phyloP scores from a whole-genome alignment of 2,113 vertebrate species.

The Xiphophorus couchianus region DNA sequence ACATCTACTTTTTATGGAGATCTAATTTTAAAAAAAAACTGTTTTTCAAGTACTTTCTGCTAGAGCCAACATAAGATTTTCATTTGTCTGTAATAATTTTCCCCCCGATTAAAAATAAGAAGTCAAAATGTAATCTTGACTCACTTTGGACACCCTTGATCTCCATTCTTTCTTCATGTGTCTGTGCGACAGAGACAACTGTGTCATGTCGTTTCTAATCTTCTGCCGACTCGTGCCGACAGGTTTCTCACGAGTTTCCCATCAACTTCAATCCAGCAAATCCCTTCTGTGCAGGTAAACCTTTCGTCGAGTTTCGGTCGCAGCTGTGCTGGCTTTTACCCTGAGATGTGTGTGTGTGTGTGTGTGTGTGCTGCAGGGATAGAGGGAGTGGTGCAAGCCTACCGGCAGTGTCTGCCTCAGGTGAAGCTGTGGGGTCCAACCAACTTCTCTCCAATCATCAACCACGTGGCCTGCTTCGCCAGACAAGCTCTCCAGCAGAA shows the following conservation, averaged over 20 bases:
- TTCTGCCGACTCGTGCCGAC: slow-evolving; percentile 10
- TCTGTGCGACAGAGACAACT: neutral
- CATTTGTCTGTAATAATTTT: too few relatives aligned
- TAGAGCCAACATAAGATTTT: too few relatives aligned
- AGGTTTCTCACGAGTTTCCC: slow-evolving; percentile 97
- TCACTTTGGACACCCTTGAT: too few relatives aligned
- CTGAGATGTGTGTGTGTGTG: neutral
- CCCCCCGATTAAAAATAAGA: too few relatives aligned
- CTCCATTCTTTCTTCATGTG: too few relatives aligned
- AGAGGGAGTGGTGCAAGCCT: slow-evolving; percentile 90
- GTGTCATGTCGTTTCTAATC: neutral
- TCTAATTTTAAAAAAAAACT: too few relatives aligned
- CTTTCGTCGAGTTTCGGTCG: neutral
- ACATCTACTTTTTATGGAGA: too few relatives aligned
- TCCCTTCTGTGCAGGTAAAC: slow-evolving; percentile 88
- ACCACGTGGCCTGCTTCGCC: slow-evolving; percentile 89
- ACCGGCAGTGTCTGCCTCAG: slow-evolving; percentile 91
- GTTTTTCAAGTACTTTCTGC: too few relatives aligned
- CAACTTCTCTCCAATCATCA: slow-evolving; percentile 98
- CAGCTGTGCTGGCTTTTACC: neutral
- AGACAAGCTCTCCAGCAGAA: slow-evolving; percentile 86
- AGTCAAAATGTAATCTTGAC: too few relatives aligned
- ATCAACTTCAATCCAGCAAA: slow-evolving; percentile 91
- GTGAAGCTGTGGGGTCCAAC: slow-evolving; percentile 95
- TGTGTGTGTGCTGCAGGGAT: slow-evolving; percentile 42